phyloP scores from a whole-genome alignment of 1,140 invertebrate genomes.

The Conus betulinus region DNA sequence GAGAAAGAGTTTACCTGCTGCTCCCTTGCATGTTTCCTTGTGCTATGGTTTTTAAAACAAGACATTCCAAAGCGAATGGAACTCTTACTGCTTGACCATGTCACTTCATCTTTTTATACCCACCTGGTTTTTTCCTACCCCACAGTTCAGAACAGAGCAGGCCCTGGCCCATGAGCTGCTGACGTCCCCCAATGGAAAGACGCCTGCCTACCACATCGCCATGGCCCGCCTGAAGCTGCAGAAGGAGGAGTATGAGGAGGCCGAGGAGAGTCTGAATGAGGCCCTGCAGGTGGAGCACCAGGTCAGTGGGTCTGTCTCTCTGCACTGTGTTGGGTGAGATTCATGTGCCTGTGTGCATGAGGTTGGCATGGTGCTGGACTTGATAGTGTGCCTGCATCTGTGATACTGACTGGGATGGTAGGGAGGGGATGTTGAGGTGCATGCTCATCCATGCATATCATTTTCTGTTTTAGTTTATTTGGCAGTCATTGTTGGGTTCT shows the following conservation, averaged over 20 bases:
- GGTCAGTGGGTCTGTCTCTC: slow-evolving; percentile 46
- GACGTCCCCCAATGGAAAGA: slow-evolving; percentile 63
- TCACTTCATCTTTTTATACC: background rate
- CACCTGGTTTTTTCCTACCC: background rate
- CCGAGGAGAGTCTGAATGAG: slow-evolving; percentile 68
- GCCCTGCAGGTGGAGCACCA: slow-evolving; percentile 72
- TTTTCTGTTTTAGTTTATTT: too few species aligned
- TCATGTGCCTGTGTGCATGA: too few species aligned
- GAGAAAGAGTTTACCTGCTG: too few species aligned
- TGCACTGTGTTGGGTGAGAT: too few species aligned
- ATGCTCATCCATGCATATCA: too few species aligned
- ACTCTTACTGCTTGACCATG: background rate
- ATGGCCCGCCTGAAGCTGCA: slow-evolving; percentile 70
- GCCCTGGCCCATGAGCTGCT: slow-evolving; percentile 72
- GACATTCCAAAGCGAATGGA: background rate
- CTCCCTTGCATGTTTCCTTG: background rate
- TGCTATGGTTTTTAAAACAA: background rate
- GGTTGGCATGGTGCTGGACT: too few species aligned
- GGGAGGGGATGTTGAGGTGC: too few species aligned
- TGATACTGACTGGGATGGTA: too few species aligned
- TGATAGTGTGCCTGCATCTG: too few species aligned
- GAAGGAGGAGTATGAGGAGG: slow-evolving; percentile 69
- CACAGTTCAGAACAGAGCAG: slow-evolving; percentile 71
- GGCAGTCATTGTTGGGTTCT: too few species aligned
- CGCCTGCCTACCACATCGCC: slow-evolving; percentile 66